Evolutionary conservation across 2,888 invertebrate genomes (phyloP), one percentile per base, ranked within the genome.

Genomic region (Hypomecis punctinalis): DNA sequence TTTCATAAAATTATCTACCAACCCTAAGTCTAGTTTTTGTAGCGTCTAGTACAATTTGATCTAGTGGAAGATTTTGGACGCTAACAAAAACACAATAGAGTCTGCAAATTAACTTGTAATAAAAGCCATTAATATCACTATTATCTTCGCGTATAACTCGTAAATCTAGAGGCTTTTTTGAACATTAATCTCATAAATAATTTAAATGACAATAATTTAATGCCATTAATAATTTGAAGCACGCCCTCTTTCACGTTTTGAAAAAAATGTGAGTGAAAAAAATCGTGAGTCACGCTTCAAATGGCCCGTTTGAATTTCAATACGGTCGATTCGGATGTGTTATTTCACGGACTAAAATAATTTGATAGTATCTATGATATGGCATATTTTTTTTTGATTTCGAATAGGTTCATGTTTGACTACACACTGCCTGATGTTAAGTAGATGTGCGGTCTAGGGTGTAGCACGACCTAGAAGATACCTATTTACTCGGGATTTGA

Each of bases 131-230:
- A 56, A 37, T 47, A 46, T 40, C n/a, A 10, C 37, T 6, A 56
- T 56, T 47, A 56, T 56, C 46, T 56, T 11, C 39, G 7, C 33
- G 10, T 5, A n/a, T 37, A n/a, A 39, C 23, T 8, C 23, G 47
- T 47, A 48, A 56, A 56, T 56, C 56, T 23, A 54, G 10, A 39
- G n/a, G 45, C 13, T 11, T 56, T 37, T 39, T 56, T 47, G 47
- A 56, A 47, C 23, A 39, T 37, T 51, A 37, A 48, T 42, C n/a
- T 52, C 23, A 42, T 52, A 40, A 52, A 52, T 33, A 52, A 23
- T 33, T 52, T 23, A 23, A 55, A 55, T 37, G 46, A 46, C 36
- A 55, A 45, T 55, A 55, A 55, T 55, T 55, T 55, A 45, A 35
- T 6, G 46, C 46, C 45, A 55, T 55, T 45, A 55, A 23, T 37